phyloP scores from a whole-genome alignment of 2,888 invertebrate genomes.

The Ecliptopera silaceata region DNA sequence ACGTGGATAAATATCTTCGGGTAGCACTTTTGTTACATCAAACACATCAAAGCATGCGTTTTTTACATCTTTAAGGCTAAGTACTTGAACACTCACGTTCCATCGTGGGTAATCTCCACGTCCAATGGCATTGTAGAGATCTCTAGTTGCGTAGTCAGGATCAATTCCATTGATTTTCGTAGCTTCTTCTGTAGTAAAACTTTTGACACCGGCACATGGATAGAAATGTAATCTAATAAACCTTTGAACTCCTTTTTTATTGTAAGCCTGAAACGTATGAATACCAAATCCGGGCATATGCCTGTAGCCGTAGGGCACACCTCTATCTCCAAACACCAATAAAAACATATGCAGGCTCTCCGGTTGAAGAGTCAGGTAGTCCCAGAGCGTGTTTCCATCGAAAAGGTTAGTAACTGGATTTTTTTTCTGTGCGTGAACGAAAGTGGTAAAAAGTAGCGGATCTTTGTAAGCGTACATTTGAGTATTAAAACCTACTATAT shows the following conservation, averaged over 20 bases:
- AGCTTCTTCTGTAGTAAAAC: constrained; percentile 86
- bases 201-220: constrained; percentile 93
- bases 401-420: constrained; percentile 94
- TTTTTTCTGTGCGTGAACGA: constrained; percentile 95
- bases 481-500: constrained; percentile 94
- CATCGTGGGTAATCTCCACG: constrained; percentile 87
- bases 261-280: constrained; percentile 94
- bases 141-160: constrained; percentile 93
- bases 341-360: constrained; percentile 92
- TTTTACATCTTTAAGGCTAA: constrained; percentile 91
- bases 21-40: constrained; percentile 94
- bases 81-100: constrained; percentile 90
- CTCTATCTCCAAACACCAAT: constrained; percentile 93
- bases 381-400: constrained; percentile 96
- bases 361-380: constrained; percentile 91
- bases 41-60: constrained; percentile 92
- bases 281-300: constrained; percentile 96
- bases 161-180: constrained; percentile 86
- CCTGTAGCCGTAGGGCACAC: constrained; percentile 93
- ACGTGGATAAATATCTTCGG: constrained; percentile 88
- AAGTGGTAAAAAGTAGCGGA: constrained; percentile 92
- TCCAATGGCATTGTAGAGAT: constrained; percentile 93
- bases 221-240: constrained; percentile 95
- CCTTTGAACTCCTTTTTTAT: constrained; percentile 85
- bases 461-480: constrained; percentile 95